Conservation (phyloP, 2,113 vertebrate species). For the Ornithorhynchus anatinus region DNA sequence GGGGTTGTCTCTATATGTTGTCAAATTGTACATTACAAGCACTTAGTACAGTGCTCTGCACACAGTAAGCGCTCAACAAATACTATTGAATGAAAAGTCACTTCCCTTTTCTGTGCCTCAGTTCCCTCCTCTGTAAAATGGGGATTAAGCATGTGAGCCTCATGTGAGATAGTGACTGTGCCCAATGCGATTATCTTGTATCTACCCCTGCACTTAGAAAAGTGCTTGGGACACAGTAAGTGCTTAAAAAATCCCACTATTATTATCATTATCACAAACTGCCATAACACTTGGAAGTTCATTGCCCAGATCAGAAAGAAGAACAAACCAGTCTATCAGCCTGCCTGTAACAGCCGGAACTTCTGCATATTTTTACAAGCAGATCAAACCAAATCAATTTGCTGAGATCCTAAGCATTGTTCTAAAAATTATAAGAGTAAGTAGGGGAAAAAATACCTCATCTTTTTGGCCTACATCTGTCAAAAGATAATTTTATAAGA, state of each 20-base stretch:
- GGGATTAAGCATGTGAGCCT: too few species aligned
- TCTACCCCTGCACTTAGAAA: not conserved
- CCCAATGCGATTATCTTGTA: too few species aligned
- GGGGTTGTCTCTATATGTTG: too few species aligned
- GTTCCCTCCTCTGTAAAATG: not conserved
- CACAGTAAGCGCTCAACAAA: too few species aligned
- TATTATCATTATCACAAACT: too few species aligned
- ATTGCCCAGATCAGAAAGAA: conserved; percentile 29
- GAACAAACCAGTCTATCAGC: not conserved
- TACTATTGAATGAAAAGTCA: too few species aligned
- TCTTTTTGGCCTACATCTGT: not conserved
- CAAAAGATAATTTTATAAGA: not conserved
- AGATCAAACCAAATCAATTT: conserved; percentile 18
- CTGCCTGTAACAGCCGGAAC: not conserved
- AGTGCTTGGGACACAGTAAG: not conserved
- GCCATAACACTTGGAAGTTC: conserved; percentile 37
- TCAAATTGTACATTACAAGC: too few species aligned
- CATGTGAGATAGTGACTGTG: too few species aligned
- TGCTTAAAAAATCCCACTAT: too few species aligned
- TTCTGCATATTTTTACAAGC: not conserved
- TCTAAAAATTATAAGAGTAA: not conserved
- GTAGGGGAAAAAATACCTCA: not conserved
- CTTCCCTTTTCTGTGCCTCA: not conserved
- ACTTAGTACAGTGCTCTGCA: too few species aligned
- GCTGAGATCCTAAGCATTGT: not conserved